Evolutionary conservation across 2,113 vertebrate species (phyloP), one percentile per base, ranked within the genome.

Genomic region (Melanocharis versteri): DNA sequence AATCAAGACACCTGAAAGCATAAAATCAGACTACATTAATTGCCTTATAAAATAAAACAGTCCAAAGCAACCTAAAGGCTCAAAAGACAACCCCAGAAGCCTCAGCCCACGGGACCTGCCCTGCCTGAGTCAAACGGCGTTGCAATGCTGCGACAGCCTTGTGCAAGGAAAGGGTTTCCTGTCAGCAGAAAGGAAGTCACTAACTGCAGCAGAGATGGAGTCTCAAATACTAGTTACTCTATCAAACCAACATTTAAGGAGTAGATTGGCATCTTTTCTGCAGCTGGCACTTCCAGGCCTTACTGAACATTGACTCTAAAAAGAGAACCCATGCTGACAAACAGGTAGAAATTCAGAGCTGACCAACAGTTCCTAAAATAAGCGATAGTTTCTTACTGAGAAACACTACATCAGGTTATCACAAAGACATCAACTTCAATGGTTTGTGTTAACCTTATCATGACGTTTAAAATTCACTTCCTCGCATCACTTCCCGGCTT

Each of bases 51-150:
- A 83, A 77, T 8, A 64, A 40, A 87, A 45, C 48, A 20, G 7
- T 8, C 33, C 1, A 4, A 77, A 73, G 16, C 15, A 76, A 31
- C 1, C 6, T 10, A 35, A 50, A 85, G 11, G 35, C 20, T 58
- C 39, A 79, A 60, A 83, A 62, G 17, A 20, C 21, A 70, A 0
- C 17, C 21, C 14, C 21, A 37, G 33, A 9, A 50, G 4, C n/a
- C 40, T 51, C 7, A 47, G 8, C 7, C 37, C 30, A 11, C 2
- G 4, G 19, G 11, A 62, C 5, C 28, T 11, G 18, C 18, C 21
- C 51, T n/a, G 15, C 9, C 33, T 8, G 35, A 65, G 15, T 4
- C 7, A 9, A 56, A 42, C 1, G 1, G 3, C 4, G 26, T 2
- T 10, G 20, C n/a, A 48, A 6, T 2, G 8, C 15, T 75, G 31